These are phyloP conservation scores for Champsocephalus esox DNA, from an alignment of 2,797 vertebrate species.

Conservation along the genomic window DNA sequence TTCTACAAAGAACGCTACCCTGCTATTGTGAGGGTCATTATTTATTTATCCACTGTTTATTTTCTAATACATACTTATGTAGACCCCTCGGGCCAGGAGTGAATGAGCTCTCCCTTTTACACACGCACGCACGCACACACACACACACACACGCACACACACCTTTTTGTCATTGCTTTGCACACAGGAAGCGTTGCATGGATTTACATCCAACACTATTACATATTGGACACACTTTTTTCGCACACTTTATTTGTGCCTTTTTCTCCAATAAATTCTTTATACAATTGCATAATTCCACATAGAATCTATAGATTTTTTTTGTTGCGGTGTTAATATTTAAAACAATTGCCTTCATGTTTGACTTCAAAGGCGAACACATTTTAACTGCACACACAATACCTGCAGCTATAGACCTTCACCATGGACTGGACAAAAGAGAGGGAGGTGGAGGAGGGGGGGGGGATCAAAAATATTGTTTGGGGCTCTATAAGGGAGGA, in stretches of 20 bases:
- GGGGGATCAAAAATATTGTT: conserved; percentile 66
- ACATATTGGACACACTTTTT: conserved; percentile 14
- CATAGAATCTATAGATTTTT: conserved; percentile 56
- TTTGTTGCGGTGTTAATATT: conserved; percentile 65
- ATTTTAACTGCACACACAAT: conserved; percentile 67
- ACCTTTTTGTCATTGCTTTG: conserved; percentile 14
- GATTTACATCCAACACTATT: conserved; percentile 12
- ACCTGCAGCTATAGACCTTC: conserved; percentile 73
- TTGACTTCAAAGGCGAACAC: conserved; percentile 72
- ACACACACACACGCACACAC: not conserved
- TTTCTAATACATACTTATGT: conserved; percentile 81
- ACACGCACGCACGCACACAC: not conserved
- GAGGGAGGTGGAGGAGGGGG: conserved; percentile 11
- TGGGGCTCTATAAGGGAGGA: conserved; percentile 67
- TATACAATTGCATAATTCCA: conserved; percentile 34
- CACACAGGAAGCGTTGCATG: conserved; percentile 8
- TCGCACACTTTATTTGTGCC: not conserved
- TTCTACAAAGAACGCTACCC: conserved; percentile 61
- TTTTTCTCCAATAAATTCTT: conserved; percentile 18
- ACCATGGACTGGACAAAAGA: conserved; percentile 62
- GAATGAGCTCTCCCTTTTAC: conserved; percentile 64
- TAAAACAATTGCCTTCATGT: conserved; percentile 69
- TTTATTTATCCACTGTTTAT: conserved; percentile 84
- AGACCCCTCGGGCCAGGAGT: conserved; percentile 69
- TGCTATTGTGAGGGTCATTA: conserved; percentile 76